These are phyloP conservation scores for Anastatus disparis DNA, from an alignment of 1,140 invertebrate species.

Conservation along the genomic window DNA sequence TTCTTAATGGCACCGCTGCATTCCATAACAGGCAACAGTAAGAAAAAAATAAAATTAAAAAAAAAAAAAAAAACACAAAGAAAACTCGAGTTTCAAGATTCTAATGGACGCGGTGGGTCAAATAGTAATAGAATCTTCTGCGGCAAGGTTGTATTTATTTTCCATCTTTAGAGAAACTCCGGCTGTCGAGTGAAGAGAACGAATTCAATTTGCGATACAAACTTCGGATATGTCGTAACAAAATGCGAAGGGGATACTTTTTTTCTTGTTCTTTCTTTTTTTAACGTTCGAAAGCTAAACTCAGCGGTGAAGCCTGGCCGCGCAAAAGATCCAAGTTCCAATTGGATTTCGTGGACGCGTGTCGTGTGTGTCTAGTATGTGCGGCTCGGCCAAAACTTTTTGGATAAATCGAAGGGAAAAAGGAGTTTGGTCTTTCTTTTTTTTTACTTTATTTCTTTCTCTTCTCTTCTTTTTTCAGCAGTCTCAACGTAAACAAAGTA, in stretches of 20 bases:
- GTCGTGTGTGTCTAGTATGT: no score
- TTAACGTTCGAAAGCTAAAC: neutral
- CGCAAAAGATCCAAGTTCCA: slow-evolving; percentile 13
- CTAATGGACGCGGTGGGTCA: neutral
- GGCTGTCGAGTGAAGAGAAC: neutral
- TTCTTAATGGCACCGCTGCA: no score
- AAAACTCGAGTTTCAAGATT: no score
- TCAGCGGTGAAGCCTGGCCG: no score
- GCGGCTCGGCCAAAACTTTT: slow-evolving; percentile 14
- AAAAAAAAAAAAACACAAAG: no score
- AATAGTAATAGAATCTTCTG: neutral
- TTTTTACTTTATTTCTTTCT: neutral
- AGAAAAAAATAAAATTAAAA: no score
- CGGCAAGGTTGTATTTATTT: neutral
- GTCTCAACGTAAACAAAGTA: slow-evolving; percentile 19
- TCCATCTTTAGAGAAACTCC: neutral
- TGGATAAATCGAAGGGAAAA: slow-evolving; percentile 30
- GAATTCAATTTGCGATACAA: slow-evolving; percentile 30
- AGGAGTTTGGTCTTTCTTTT: neutral
- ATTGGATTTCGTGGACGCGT: slow-evolving; percentile 14
- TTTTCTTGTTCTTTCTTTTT: neutral
- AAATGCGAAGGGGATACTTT: slow-evolving; percentile 21
- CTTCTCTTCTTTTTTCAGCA: neutral
- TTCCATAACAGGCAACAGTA: no score
- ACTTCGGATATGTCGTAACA: slow-evolving; percentile 25